Base-by-base conservation (phyloP, 1,140 invertebrate species). In the Kradibia gibbosae region DNA sequence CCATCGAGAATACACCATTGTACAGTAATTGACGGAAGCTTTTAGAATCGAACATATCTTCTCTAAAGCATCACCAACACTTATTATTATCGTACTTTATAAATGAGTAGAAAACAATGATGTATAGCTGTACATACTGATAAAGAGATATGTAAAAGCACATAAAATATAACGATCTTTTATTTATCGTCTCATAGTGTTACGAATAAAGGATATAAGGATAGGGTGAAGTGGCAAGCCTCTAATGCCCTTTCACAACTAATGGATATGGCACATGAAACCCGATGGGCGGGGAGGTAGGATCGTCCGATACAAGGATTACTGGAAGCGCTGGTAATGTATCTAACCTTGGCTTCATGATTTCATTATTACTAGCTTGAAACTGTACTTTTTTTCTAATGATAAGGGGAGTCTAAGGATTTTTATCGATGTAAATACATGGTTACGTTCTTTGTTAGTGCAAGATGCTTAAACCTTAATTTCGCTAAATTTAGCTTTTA, bases 161-260 rank as follows among this genome's bases (percentile, higher is more conserved):
- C 81, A 42, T 76, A 84, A 83, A 86, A 85, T 85, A 83, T 78
- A 71, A 75, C 45, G 31, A 83, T 86, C 82, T 84, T 86, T 86
- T 87, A 87, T 88, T 88, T 86, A 87, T 87, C 81, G 55, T 34
- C 60, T 81, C 55, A 73, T 80, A 71, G 60, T 28, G 71, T 84
- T 85, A 78, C 70, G 53, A 75, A 86, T 70, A 82, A 80, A 84
- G 82, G 83, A 84, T 81, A 85, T 78, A 67, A 62, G 60, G n/a
- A 75, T 70, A 20, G 15, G n/a, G n/a, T 31, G 28, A 25, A 34
- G 36, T 31, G 34, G n/a, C 48, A 65, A 25, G 39, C 67, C 48
- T 78, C 76, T 78, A 78, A 78, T 78, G 50, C 75, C 60, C 57
- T 31, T 65, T 78, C 36, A 4, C 31, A 34, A 42, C 77, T 78